phyloP scores from a whole-genome alignment of 2,888 invertebrate genomes.

The Stenchaetothrips biformis region DNA sequence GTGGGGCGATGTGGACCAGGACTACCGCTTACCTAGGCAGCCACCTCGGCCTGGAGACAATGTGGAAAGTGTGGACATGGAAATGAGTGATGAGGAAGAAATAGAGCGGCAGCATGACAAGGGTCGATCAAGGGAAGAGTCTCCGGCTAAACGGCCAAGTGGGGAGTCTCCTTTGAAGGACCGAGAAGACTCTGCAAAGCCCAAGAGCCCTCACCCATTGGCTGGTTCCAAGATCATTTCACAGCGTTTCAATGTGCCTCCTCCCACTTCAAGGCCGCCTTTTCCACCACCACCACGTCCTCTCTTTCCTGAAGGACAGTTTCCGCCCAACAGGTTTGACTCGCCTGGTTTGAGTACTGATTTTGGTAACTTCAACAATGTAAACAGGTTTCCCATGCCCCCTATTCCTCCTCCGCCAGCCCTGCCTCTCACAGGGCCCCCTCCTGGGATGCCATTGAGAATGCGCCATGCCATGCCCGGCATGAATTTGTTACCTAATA shows the following conservation, averaged over 20 bases:
- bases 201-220: slow-evolving; percentile 25
- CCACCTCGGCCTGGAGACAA: slow-evolving; percentile 51
- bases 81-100: slow-evolving; percentile 75
- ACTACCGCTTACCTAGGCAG: slow-evolving; percentile 35
- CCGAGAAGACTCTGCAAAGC: slow-evolving; percentile 31
- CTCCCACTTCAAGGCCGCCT: slow-evolving; percentile 20
- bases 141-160: slow-evolving; percentile 29
- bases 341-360: neutral
- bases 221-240: slow-evolving; percentile 15
- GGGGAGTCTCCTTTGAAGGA: slow-evolving; percentile 33
- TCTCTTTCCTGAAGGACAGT: neutral
- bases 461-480: neutral
- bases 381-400: neutral
- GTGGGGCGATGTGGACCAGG: slow-evolving; percentile 37
- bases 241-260: slow-evolving; percentile 9
- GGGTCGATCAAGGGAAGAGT: neutral
- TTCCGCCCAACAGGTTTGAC: neutral
- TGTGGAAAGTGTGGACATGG: slow-evolving; percentile 80
- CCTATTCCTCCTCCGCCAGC: neutral
- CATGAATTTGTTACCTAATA: neutral
- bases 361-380: neutral
- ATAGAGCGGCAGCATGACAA: slow-evolving; percentile 4
- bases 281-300: slow-evolving; percentile 29
- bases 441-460: neutral
- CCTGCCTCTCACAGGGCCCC: neutral